Percentiles rank a stretch among this genome's conserved stretches.
These are phyloP conservation scores for Prorops nasuta DNA, from an alignment of 1,140 invertebrate genomes.

Conservation along the genomic window DNA sequence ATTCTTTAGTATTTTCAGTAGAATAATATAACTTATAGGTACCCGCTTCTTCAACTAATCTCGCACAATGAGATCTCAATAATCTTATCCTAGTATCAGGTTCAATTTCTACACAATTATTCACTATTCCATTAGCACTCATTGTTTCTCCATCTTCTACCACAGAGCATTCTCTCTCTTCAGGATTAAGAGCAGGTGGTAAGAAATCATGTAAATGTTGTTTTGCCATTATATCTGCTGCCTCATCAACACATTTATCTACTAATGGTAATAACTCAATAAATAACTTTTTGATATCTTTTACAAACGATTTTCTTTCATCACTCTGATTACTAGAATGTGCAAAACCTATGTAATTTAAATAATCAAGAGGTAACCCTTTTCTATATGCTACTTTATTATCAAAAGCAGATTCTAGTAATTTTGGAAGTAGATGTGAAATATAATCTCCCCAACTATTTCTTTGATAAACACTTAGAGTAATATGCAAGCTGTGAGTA, in stretches of 20 bases:
- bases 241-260: slow-evolving; percentile 68
- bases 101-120: slow-evolving; percentile 65
- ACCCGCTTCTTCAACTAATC: slow-evolving; percentile 67
- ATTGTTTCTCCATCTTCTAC: slow-evolving; percentile 70
- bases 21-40: slow-evolving; percentile 73
- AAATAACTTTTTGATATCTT: slow-evolving; percentile 65
- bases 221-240: slow-evolving; percentile 82
- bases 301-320: slow-evolving; percentile 59
- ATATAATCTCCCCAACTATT: slow-evolving; percentile 88
- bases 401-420: slow-evolving; percentile 71
- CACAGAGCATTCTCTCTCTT: slow-evolving; percentile 68
- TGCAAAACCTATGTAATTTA: slow-evolving; percentile 70
- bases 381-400: slow-evolving; percentile 71
- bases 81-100: slow-evolving; percentile 70
- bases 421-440: slow-evolving; percentile 76
- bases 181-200: slow-evolving; percentile 72
- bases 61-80: slow-evolving; percentile 67
- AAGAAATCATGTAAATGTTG: slow-evolving; percentile 83
- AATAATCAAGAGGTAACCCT: slow-evolving; percentile 79
- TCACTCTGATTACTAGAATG: slow-evolving; percentile 57
- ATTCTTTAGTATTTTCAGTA: slow-evolving; percentile 79
- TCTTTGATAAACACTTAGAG: slow-evolving; percentile 87
- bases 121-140: slow-evolving; percentile 62
- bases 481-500: slow-evolving; percentile 88
- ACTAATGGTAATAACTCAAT: slow-evolving; percentile 64